phyloP scores from a whole-genome alignment of 2,797 vertebrate genomes.

The Enteromius mattozi region DNA sequence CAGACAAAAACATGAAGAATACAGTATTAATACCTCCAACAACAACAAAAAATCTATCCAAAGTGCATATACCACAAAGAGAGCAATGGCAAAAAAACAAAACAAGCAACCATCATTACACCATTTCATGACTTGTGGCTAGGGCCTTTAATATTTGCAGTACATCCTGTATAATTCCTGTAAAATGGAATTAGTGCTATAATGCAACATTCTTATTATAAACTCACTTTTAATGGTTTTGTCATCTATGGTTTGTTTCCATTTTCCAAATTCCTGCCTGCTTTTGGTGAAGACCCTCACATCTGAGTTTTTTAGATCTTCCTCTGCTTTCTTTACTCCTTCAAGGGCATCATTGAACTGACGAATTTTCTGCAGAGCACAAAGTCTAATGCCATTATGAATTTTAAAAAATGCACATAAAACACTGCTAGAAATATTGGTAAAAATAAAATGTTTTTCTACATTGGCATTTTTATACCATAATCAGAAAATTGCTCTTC shows the following conservation, averaged over 20 bases:
- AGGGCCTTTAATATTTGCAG: too few relatives aligned
- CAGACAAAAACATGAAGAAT: not conserved
- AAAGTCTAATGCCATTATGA: not conserved
- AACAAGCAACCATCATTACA: not conserved
- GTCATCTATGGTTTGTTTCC: conserved; percentile 51
- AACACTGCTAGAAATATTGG: not conserved
- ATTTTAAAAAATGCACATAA: not conserved
- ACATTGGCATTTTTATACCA: not conserved
- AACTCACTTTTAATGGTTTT: conserved; percentile 46
- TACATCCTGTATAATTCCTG: not conserved
- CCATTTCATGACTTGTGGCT: not conserved
- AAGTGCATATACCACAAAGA: not conserved
- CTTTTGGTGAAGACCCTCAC: conserved; percentile 52
- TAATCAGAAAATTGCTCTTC: conserved; percentile 55
- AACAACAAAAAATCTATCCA: not conserved
- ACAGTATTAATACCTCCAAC: not conserved
- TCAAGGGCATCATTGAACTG: conserved; percentile 46
- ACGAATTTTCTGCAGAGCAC: conserved; percentile 55
- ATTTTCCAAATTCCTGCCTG: conserved; percentile 46
- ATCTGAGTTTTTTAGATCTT: conserved; percentile 19
- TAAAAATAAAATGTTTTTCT: too few relatives aligned
- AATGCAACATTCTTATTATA: not conserved
- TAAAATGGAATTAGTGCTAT: not conserved
- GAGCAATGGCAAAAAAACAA: not conserved
- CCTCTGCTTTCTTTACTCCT: conserved; percentile 52